Evolutionary conservation across 1,140 invertebrate genomes (phyloP).

Genomic region (Ptiloglossa arizonensis): DNA sequence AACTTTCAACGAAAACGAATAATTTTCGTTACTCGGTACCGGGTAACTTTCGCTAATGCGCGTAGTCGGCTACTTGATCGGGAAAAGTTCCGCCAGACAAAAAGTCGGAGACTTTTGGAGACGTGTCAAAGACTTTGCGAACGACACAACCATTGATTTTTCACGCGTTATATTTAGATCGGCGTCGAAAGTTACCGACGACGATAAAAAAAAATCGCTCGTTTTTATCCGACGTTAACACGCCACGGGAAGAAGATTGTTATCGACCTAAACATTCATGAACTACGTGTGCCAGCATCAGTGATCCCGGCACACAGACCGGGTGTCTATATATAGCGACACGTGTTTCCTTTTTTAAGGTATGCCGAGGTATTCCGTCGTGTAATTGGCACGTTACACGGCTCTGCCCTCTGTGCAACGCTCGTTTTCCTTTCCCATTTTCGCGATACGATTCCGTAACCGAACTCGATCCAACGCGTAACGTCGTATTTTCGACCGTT

Average conservation of each 20-base stretch:
- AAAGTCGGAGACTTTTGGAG: background rate
- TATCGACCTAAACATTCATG: conserved; percentile 58
- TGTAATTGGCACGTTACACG: conserved; percentile 42
- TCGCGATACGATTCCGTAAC: background rate
- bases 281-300: conserved; percentile 40
- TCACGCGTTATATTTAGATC: conserved; percentile 14
- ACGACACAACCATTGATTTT: conserved; percentile 19
- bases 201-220: conserved; percentile 17
- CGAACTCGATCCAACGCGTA: background rate
- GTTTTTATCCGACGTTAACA: conserved; percentile 17
- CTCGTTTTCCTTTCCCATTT: background rate
- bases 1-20: conserved; percentile 21
- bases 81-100: background rate
- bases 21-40: background rate
- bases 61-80: no score
- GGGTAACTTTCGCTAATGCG: no score
- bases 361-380: conserved; percentile 44
- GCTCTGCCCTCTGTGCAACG: conserved; percentile 8
- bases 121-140: background rate
- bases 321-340: conserved; percentile 58
- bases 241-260: conserved; percentile 17
- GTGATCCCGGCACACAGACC: conserved; percentile 49
- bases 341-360: conserved; percentile 61
- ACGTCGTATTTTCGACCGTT: no score
- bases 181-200: conserved; percentile 20